Conservation (phyloP, 2,797 vertebrate genomes). For the Adelosebastes latens region DNA sequence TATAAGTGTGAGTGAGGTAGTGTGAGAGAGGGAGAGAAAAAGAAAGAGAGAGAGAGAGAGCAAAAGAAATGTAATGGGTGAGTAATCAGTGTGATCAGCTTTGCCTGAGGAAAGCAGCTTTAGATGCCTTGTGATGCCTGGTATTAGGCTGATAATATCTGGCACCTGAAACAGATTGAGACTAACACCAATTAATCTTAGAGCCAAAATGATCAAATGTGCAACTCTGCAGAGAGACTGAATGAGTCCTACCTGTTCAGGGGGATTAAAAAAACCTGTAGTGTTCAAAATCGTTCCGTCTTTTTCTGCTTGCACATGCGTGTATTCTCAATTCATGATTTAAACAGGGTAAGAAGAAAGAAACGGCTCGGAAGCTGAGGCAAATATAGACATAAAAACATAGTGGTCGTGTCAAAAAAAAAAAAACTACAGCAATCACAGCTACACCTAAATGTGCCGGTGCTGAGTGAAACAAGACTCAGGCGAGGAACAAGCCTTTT, state of each 20-base stretch:
- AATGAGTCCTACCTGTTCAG: constrained; percentile 22
- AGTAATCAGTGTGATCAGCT: constrained; percentile 56
- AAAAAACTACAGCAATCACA: constrained; percentile 41
- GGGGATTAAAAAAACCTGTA: constrained; percentile 18
- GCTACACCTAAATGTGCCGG: constrained; percentile 47
- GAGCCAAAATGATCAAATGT: constrained; percentile 62
- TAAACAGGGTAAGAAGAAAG: neutral
- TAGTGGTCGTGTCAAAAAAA: neutral
- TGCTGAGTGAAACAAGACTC: constrained; percentile 58
- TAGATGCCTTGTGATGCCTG: constrained; percentile 59
- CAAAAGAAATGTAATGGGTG: constrained; percentile 16
- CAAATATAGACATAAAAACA: constrained; percentile 46
- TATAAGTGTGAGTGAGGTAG: neutral
- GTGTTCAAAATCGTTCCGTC: neutral
- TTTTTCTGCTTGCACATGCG: neutral
- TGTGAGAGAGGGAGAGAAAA: neutral
- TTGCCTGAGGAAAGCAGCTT: constrained; percentile 65
- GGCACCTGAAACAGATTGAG: constrained; percentile 70
- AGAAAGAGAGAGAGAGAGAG: neutral
- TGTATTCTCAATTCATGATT: constrained; percentile 21
- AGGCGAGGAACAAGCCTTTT: constrained; percentile 75
- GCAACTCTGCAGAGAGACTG: constrained; percentile 22
- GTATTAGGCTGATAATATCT: constrained; percentile 71
- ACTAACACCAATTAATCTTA: constrained; percentile 59
- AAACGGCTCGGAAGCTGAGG: neutral